Conservation (phyloP, 2,113 vertebrate species). For the Hiodon tergisus region DNA sequence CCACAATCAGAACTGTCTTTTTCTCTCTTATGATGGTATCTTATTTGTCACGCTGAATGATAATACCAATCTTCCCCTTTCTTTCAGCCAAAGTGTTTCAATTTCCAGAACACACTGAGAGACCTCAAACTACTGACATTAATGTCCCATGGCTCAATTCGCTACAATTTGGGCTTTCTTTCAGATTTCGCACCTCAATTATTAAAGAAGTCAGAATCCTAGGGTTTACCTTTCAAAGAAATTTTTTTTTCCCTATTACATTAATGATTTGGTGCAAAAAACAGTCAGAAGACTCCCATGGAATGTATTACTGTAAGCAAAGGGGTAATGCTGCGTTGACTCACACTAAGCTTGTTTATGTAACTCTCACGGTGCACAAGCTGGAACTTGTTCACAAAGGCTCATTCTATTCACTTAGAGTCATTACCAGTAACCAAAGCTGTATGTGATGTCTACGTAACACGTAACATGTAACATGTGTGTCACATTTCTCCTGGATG, state of each 20-base stretch:
- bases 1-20: too few species aligned
- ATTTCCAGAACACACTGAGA: too few species aligned
- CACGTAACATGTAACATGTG: too few species aligned
- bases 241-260: neutral
- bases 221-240: neutral
- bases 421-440: neutral
- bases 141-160: too few species aligned
- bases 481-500: neutral
- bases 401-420: neutral
- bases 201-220: neutral
- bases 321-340: neutral
- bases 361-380: conserved; percentile 9
- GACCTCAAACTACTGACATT: too few species aligned
- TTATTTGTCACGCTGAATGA: neutral
- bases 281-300: neutral
- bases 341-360: neutral
- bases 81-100: too few species aligned
- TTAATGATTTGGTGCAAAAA: neutral
- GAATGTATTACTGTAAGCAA: neutral
- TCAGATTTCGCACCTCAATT: neutral
- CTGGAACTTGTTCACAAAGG: neutral
- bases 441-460: too few species aligned
- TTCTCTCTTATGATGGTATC: neutral
- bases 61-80: neutral
- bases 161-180: too few species aligned